Percentiles rank a stretch among this genome's conserved stretches.
phyloP scores from a whole-genome alignment of 1,140 invertebrate genomes.

The Drosophila chauvacae region DNA sequence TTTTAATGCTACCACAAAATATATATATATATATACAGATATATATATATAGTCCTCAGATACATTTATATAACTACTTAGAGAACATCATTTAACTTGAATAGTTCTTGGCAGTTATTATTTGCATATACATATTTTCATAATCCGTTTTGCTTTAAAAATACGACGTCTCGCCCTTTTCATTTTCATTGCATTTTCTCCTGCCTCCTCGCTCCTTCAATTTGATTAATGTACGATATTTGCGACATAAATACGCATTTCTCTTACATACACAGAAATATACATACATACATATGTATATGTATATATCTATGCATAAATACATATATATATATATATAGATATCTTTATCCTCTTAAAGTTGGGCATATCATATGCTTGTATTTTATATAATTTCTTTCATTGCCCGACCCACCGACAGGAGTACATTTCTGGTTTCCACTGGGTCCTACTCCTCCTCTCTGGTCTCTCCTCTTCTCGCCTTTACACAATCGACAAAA shows the following conservation, averaged over 20 bases:
- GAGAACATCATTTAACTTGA: slow-evolving; percentile 77
- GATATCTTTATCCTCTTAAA: slow-evolving; percentile 27
- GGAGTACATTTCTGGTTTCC: slow-evolving; percentile 10
- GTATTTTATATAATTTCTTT: slow-evolving; percentile 77
- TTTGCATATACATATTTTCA: slow-evolving; percentile 65
- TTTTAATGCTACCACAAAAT: slow-evolving; percentile 65
- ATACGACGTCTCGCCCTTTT: slow-evolving; percentile 30
- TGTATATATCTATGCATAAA: slow-evolving; percentile 10
- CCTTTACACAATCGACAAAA: slow-evolving; percentile 15
- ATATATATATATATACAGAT: not conserved
- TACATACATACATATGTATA: slow-evolving; percentile 13
- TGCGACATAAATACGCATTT: slow-evolving; percentile 59
- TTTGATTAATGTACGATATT: slow-evolving; percentile 50
- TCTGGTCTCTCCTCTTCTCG: not conserved
- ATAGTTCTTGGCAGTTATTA: slow-evolving; percentile 81
- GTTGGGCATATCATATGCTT: slow-evolving; percentile 40
- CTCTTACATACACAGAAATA: slow-evolving; percentile 44
- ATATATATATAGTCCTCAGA: slow-evolving; percentile 42
- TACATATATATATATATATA: slow-evolving; percentile 40
- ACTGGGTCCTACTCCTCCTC: slow-evolving; percentile 7
- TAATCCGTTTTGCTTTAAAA: slow-evolving; percentile 52
- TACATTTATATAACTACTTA: slow-evolving; percentile 69
- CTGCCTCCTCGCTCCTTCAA: not conserved
- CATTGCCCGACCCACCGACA: slow-evolving; percentile 8
- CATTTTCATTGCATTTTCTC: slow-evolving; percentile 14